Evolutionary conservation across 1,140 invertebrate genomes (phyloP), one percentile per base, ranked within the genome.

Genomic region (Lordiphosa collinella): DNA sequence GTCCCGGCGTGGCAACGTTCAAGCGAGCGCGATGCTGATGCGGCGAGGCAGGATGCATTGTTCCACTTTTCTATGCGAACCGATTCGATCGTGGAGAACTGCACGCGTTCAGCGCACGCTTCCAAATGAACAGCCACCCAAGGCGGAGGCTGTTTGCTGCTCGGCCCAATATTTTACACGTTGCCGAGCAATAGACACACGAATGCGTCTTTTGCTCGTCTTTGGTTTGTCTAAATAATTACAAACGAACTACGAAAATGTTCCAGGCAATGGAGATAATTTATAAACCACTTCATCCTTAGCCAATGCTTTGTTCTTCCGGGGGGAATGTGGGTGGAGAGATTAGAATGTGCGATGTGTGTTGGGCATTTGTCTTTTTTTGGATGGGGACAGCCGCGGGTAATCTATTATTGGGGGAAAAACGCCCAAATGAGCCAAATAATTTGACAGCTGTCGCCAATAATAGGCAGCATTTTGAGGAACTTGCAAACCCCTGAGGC

Each of bases 1-100:
- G 34, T 55, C 61, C 52, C 31, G 69, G 43, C 7, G 63, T 31
- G 5, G 35, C 53, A 29, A 79, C 43, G 16, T 79, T 64, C 6
- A 79, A 52, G 37, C 86, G 79, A 13, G 86, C 5, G 9, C 86
- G 86, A 56, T 88, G 86, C 36, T 76, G 78, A 61, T 87, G 85
- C 52, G 68, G 80, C 32, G 85, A 66, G 25, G 85, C 62, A 41
- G 85, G 61, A 87, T 87, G 82, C 86, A 88, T 87, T 56, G 55
- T 48, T 25, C 29, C 22, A 46, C 35, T 29, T 29, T 6, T 8
- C 7, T 29, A 5, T 22, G 46, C 31, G 12, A 44, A 49, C 22
- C 38, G 64, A 54, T 53, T 53, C 49, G 54, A 57, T 51, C 62
- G 65, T 51, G 40, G 57, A 68, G 62, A 65, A 82, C 76, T 68